These are phyloP conservation scores for Lepilemur ruficaudatus DNA, from an alignment of 2,797 vertebrate genomes.

Conservation along the genomic window DNA sequence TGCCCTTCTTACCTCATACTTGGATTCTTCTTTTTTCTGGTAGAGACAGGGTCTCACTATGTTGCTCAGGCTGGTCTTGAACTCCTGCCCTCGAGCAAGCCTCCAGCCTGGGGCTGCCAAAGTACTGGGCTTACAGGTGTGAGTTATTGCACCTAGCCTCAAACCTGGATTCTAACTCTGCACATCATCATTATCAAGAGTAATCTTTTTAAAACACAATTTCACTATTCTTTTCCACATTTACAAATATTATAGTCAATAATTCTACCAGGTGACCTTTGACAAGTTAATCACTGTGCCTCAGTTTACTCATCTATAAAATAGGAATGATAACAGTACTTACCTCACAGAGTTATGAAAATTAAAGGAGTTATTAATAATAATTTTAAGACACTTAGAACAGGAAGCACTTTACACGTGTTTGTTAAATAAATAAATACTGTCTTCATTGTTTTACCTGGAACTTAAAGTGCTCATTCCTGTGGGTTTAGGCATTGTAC, in stretches of 20 bases:
- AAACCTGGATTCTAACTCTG: neutral
- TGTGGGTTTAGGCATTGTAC: neutral
- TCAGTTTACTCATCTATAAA: neutral
- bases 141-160: neutral
- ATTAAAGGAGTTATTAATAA: neutral
- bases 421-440: neutral
- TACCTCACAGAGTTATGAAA: neutral
- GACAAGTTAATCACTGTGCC: neutral
- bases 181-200: neutral
- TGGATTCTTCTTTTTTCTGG: neutral
- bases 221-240: neutral
- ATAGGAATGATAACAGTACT: neutral
- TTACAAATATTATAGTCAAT: neutral
- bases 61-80: too few species aligned
- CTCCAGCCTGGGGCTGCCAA: neutral
- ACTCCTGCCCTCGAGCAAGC: neutral
- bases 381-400: slow-evolving; percentile 15
- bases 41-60: neutral
- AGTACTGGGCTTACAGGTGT: neutral
- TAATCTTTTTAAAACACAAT: neutral
- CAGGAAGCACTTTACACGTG: neutral
- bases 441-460: neutral
- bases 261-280: neutral
- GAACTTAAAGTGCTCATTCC: slow-evolving; percentile 4
- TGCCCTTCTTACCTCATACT: neutral